These are phyloP conservation scores for Homarus gammarus DNA, from an alignment of 2,888 invertebrate species.

Conservation along the genomic window DNA sequence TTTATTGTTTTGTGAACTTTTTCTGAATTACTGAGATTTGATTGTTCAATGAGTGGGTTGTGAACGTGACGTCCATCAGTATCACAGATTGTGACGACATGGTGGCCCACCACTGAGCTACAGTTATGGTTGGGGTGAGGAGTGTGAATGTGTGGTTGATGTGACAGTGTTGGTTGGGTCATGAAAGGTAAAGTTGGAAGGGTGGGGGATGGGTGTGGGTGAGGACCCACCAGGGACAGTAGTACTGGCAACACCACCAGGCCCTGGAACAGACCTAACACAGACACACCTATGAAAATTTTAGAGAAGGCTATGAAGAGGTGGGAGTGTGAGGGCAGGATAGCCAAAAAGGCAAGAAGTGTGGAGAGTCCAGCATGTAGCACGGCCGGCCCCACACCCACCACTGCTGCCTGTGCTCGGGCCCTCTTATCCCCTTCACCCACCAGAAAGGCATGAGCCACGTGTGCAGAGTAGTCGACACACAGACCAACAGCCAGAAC, in stretches of 20 bases:
- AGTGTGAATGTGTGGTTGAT: neutral
- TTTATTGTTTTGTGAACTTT: too few species aligned
- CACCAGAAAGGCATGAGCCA: slow-evolving; percentile 88
- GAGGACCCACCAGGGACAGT: slow-evolving; percentile 78
- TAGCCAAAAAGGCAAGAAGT: slow-evolving; percentile 85
- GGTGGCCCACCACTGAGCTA: too few species aligned
- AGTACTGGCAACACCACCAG: slow-evolving; percentile 79
- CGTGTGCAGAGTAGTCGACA: slow-evolving; percentile 86
- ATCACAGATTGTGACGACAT: too few species aligned
- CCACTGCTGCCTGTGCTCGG: slow-evolving; percentile 84
- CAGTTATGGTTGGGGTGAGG: neutral
- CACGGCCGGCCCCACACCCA: slow-evolving; percentile 88
- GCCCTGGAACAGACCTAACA: slow-evolving; percentile 79
- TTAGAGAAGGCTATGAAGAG: slow-evolving; percentile 88
- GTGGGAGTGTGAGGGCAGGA: slow-evolving; percentile 87
- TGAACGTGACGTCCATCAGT: too few species aligned
- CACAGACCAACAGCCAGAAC: slow-evolving; percentile 90
- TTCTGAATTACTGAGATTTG: too few species aligned
- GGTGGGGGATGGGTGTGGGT: neutral
- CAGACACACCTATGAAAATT: slow-evolving; percentile 79
- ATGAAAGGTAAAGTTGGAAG: neutral
- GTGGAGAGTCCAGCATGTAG: slow-evolving; percentile 89
- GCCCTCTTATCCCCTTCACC: slow-evolving; percentile 81
- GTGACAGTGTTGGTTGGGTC: too few species aligned
- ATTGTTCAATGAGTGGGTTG: too few species aligned